A percentile compares a stretch with the other conserved stretches of the same genome.
phyloP scores from a whole-genome alignment of 2,797 vertebrate species.

The Saguinus oedipus region DNA sequence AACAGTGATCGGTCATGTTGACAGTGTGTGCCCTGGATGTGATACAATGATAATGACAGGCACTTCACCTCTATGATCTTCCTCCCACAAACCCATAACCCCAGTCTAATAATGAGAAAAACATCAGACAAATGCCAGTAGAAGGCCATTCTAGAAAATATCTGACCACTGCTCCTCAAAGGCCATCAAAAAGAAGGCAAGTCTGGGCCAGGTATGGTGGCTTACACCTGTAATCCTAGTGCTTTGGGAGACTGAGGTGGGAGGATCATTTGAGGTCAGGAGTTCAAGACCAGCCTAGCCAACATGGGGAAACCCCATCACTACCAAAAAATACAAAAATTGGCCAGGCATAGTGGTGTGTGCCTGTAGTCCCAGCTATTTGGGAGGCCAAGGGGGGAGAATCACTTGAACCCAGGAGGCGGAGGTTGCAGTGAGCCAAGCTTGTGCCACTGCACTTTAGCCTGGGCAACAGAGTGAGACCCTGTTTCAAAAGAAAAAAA shows the following conservation, averaged over 20 bases:
- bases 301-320: neutral
- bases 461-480: neutral
- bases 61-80: neutral
- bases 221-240: neutral
- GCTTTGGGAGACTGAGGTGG: neutral
- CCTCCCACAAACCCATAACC: neutral
- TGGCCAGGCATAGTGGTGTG: too few relatives aligned
- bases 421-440: neutral
- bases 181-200: neutral
- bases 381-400: neutral
- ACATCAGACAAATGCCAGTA: neutral
- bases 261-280: neutral
- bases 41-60: neutral
- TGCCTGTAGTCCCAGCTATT: neutral
- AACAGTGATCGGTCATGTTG: neutral
- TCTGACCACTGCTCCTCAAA: neutral
- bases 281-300: neutral
- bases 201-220: neutral
- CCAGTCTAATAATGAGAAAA: conserved; percentile 22
- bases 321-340: neutral
- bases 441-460: neutral
- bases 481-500: neutral
- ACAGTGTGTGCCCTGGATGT: neutral
- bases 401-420: neutral
- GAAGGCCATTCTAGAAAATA: neutral